Conservation (phyloP, 2,113 vertebrate species). For the Hystrix brachyura region DNA sequence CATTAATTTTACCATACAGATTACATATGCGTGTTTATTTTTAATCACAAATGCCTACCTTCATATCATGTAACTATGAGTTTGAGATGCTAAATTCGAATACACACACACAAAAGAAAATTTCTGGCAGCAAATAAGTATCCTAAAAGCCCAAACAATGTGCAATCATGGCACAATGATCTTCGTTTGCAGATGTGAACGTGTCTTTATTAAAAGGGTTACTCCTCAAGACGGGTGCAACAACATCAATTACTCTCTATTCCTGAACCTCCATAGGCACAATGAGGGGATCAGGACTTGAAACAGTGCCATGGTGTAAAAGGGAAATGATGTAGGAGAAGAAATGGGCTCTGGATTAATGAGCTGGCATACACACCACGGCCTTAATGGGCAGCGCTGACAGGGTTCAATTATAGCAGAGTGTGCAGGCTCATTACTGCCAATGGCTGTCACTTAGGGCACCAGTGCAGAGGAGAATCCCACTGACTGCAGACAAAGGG, state of each 20-base stretch:
- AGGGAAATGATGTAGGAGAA: slow-evolving; percentile 64
- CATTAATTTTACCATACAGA: slow-evolving; percentile 23
- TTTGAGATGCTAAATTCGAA: slow-evolving; percentile 49
- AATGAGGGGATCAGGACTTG: slow-evolving; percentile 67
- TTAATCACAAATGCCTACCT: slow-evolving; percentile 47
- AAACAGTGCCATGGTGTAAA: slow-evolving; percentile 63
- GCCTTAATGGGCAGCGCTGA: slow-evolving; percentile 81
- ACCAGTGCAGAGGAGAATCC: slow-evolving; percentile 61
- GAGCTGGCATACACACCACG: slow-evolving; percentile 79
- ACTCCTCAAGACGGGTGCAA: slow-evolving; percentile 52
- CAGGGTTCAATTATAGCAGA: slow-evolving; percentile 84
- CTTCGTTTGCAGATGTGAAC: slow-evolving; percentile 70
- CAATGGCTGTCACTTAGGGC: slow-evolving; percentile 82
- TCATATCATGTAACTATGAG: not conserved
- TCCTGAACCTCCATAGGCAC: slow-evolving; percentile 70
- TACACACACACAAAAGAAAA: not conserved
- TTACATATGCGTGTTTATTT: not conserved
- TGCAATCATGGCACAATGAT: slow-evolving; percentile 64
- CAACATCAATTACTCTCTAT: slow-evolving; percentile 75
- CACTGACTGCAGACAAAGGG: slow-evolving; percentile 77
- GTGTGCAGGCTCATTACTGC: slow-evolving; percentile 83
- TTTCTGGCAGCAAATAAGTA: slow-evolving; percentile 17
- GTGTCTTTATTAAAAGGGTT: slow-evolving; percentile 53
- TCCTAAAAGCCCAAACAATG: slow-evolving; percentile 65
- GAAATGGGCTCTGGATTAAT: slow-evolving; percentile 83